Evolutionary conservation across 1,140 invertebrate genomes (phyloP).

Genomic region (Carposina sasakii): DNA sequence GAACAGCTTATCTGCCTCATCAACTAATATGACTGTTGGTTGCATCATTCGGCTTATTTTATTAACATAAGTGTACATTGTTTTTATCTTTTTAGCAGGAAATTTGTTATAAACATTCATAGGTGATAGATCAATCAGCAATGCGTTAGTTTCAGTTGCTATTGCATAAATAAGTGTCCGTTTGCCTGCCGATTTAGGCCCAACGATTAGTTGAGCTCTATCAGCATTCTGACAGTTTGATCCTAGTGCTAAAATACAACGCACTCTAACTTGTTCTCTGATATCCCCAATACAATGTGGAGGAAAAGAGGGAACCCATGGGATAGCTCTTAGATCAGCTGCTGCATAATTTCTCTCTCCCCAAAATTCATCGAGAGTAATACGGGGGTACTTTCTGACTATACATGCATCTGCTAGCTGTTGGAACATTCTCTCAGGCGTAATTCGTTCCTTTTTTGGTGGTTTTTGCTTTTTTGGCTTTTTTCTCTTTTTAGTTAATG

Average conservation of each 20-base stretch:
- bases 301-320: constrained; percentile 57
- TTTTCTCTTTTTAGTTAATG: constrained; percentile 45
- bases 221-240: constrained; percentile 40
- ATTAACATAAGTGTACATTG: constrained; percentile 53
- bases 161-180: constrained; percentile 52
- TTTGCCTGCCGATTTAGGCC: constrained; percentile 53
- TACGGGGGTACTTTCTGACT: constrained; percentile 45
- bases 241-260: constrained; percentile 50
- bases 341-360: constrained; percentile 57
- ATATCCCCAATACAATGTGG: constrained; percentile 52
- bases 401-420: constrained; percentile 54
- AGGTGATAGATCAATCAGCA: constrained; percentile 58
- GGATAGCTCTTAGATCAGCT: constrained; percentile 48
- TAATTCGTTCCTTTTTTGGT: constrained; percentile 44
- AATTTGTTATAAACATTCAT: constrained; percentile 56
- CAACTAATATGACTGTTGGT: constrained; percentile 87
- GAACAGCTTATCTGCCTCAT: constrained; percentile 87
- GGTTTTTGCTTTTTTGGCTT: constrained; percentile 45
- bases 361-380: constrained; percentile 53
- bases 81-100: constrained; percentile 51
- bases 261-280: constrained; percentile 50
- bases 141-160: constrained; percentile 57
- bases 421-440: constrained; percentile 53
- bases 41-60: constrained; percentile 79
- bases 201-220: constrained; percentile 47